Evolutionary conservation across 2,113 vertebrate species (phyloP).

Genomic region (Panthera leo): DNA sequence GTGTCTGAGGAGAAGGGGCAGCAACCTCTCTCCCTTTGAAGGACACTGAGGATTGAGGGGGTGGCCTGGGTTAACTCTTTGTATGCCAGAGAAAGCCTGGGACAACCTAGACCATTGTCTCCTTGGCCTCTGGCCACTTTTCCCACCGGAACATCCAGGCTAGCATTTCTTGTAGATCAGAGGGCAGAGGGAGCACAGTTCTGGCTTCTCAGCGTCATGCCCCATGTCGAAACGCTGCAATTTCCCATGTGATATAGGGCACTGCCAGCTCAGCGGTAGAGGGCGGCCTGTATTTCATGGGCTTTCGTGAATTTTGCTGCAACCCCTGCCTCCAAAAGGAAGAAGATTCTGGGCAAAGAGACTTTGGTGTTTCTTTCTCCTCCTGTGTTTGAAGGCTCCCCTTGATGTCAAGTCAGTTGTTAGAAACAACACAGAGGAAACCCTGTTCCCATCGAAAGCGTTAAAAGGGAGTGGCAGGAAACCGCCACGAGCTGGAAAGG

Average conservation of each 20-base stretch:
- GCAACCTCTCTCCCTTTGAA: not conserved
- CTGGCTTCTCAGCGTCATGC: conserved; percentile 38
- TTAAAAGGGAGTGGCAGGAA: not conserved
- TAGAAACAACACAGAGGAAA: not conserved
- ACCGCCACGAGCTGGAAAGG: not conserved
- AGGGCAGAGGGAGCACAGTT: conserved; percentile 63
- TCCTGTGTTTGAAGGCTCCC: not conserved
- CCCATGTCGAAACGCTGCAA: conserved; percentile 16
- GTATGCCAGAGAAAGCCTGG: not conserved
- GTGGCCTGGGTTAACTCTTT: conserved; percentile 28
- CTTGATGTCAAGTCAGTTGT: not conserved
- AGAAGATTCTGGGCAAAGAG: not conserved
- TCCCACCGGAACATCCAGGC: conserved; percentile 15
- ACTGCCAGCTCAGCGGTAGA: conserved; percentile 6
- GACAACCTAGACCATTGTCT: not conserved
- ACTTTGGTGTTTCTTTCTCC: not conserved
- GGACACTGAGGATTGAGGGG: not conserved
- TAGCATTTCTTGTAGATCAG: conserved; percentile 67
- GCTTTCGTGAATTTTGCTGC: not conserved
- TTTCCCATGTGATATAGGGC: conserved; percentile 31
- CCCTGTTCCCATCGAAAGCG: not conserved
- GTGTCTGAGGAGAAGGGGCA: not conserved
- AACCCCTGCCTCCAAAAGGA: not conserved
- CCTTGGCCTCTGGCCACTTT: not conserved
- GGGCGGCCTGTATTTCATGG: not conserved